Base-by-base conservation (phyloP, 2,797 vertebrate genomes). In the Helicolenus hilgendorfi region DNA sequence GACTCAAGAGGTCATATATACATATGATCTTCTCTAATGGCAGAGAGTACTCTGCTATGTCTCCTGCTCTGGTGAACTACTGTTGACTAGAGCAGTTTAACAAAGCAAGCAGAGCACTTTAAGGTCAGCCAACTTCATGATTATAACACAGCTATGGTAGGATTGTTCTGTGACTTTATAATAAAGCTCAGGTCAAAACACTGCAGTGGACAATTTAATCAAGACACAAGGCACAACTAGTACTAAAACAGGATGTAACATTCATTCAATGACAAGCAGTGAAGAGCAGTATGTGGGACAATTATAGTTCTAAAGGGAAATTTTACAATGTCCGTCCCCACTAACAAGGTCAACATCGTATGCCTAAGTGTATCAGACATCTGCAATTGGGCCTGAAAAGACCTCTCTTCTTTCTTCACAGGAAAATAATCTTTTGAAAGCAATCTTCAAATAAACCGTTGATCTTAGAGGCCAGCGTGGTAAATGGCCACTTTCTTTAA, bases 371-470 rank as follows among this genome's bases (percentile, higher is more conserved):
- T 71, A 92, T 91, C 87, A 82, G 92, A 94, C 95, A 77, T 85
- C 83, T 72, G 41, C 72, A 74, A 83, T 69, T 84, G 79, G 73
- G 71, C 87, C 88, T 92, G 86, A 95, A 95, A 87, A 89, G 85
- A 77, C 75, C 63, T 74, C 87, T 88, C 85, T 91, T 89, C 89
- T 88, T 81, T 68, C 72, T 65, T 82, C 74, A 73, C 81, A 81
- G 80, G 83, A 88, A 89, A 83, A 92, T 75, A 83, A 92, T 92
- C 88, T 90, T 95, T 93, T 84, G 83, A 95, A 94, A 96, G 89
- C 94, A 88, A 96, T 96, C 94, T 92, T 95, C 92, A 96, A 97
- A 97, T 96, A 96, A 96, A 95, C 89, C 86, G 82, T 83, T 92
- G 92, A 94, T 96, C 91, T 88, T 67, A 75, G 92, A 82, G 90